These are phyloP conservation scores for Iphiclides podalirius DNA, from an alignment of 2,888 invertebrate species.

Conservation along the genomic window DNA sequence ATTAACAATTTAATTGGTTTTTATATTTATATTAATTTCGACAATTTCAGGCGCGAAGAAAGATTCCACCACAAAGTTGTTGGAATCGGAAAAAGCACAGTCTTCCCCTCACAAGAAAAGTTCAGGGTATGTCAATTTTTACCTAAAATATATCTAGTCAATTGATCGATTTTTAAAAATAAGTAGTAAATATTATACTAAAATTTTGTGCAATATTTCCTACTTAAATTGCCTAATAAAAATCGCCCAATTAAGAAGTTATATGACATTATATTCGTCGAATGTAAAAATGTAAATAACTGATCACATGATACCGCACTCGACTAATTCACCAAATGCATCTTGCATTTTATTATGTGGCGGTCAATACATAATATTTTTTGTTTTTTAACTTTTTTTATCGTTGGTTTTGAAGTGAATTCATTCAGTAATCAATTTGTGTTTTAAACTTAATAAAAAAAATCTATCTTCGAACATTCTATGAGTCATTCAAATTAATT, in stretches of 20 bases:
- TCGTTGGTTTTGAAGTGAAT: too few species aligned
- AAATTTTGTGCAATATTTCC: background rate
- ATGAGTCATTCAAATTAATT: too few species aligned
- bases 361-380: too few species aligned
- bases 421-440: too few species aligned
- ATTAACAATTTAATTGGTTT: too few species aligned
- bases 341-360: conserved; percentile 29
- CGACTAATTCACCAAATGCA: conserved; percentile 45
- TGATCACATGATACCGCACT: conserved; percentile 46
- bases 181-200: background rate
- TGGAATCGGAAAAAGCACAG: conserved; percentile 70
- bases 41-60: conserved; percentile 66
- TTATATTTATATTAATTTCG: too few species aligned
- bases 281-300: conserved; percentile 51
- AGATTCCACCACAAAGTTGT: conserved; percentile 67
- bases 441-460: too few species aligned
- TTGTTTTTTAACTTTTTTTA: too few species aligned
- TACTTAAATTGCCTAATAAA: background rate
- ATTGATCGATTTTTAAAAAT: conserved; percentile 5
- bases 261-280: conserved; percentile 6
- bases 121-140: conserved; percentile 59
- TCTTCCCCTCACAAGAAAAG: conserved; percentile 70
- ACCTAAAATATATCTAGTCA: conserved; percentile 5
- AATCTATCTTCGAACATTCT: too few species aligned
- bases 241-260: background rate